These are phyloP conservation scores for Zaprionus capensis DNA, from an alignment of 1,140 invertebrate genomes.

Conservation along the genomic window DNA sequence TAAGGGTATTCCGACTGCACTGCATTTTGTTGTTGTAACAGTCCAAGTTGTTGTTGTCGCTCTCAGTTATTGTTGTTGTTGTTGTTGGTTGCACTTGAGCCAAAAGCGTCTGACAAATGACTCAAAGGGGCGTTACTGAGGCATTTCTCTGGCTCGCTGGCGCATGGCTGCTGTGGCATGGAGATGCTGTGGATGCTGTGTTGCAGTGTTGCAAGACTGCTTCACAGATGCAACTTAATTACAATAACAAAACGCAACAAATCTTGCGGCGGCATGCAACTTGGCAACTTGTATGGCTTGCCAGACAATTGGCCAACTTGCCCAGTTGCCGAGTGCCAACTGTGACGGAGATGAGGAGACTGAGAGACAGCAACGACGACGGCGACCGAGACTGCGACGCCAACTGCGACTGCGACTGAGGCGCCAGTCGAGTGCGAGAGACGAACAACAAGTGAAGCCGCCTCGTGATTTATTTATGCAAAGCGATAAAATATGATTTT, in stretches of 20 bases:
- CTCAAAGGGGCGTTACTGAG: slow-evolving; percentile 47
- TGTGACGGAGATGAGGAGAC: slow-evolving; percentile 15
- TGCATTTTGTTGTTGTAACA: slow-evolving; percentile 4
- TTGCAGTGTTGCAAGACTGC: slow-evolving; percentile 12
- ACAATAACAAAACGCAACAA: slow-evolving; percentile 69
- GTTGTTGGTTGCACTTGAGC: slow-evolving; percentile 15
- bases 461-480: slow-evolving; percentile 77
- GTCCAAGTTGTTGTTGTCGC: slow-evolving; percentile 17
- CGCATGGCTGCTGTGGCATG: slow-evolving; percentile 1
- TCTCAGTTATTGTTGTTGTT: slow-evolving; percentile 4
- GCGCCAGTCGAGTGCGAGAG: slow-evolving; percentile 53
- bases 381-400: slow-evolving; percentile 7
- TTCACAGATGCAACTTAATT: slow-evolving; percentile 76
- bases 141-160: slow-evolving; percentile 34
- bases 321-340: slow-evolving; percentile 33
- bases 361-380: neutral
- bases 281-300: slow-evolving; percentile 50
- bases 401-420: slow-evolving; percentile 37
- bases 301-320: slow-evolving; percentile 73
- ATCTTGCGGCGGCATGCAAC: slow-evolving; percentile 48
- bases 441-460: slow-evolving; percentile 54
- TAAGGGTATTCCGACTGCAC: slow-evolving; percentile 60
- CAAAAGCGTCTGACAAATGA: slow-evolving; percentile 55
- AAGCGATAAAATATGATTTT: slow-evolving; percentile 77
- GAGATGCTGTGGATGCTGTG: slow-evolving; percentile 19